These are phyloP conservation scores for Drosophila grimshawi DNA, from an alignment of 1,140 invertebrate genomes.

Conservation along the genomic window DNA sequence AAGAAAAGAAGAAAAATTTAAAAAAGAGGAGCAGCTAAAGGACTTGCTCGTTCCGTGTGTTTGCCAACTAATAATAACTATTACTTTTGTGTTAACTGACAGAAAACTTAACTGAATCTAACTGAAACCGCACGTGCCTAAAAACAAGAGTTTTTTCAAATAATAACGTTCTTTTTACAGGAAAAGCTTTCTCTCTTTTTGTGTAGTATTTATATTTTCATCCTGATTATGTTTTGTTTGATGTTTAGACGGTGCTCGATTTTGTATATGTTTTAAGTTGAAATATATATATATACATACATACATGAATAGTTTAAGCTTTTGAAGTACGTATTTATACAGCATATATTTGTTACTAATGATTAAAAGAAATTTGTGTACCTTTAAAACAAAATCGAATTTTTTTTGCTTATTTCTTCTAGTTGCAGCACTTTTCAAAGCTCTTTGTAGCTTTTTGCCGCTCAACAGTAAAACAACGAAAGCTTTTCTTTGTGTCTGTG, in stretches of 20 bases:
- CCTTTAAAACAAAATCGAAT: conserved; percentile 37
- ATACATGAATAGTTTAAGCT: conserved; percentile 66
- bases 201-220: conserved; percentile 45
- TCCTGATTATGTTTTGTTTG: conserved; percentile 48
- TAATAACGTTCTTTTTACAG: conserved; percentile 23
- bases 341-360: conserved; percentile 82
- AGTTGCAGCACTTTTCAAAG: conserved; percentile 19
- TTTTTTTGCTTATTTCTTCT: not conserved
- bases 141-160: conserved; percentile 13
- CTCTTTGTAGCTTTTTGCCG: conserved; percentile 44
- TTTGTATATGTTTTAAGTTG: conserved; percentile 74
- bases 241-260: conserved; percentile 72
- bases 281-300: conserved; percentile 25
- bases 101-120: conserved; percentile 61
- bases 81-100: conserved; percentile 65
- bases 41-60: conserved; percentile 35
- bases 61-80: conserved; percentile 79
- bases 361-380: conserved; percentile 62
- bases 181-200: conserved; percentile 32
- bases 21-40: not conserved
- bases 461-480: conserved; percentile 41
- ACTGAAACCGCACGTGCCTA: conserved; percentile 50
- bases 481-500: conserved; percentile 33
- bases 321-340: conserved; percentile 74
- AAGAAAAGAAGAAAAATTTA: not conserved